Conservation (phyloP, 2,888 invertebrate genomes). For the Noctua comes region DNA sequence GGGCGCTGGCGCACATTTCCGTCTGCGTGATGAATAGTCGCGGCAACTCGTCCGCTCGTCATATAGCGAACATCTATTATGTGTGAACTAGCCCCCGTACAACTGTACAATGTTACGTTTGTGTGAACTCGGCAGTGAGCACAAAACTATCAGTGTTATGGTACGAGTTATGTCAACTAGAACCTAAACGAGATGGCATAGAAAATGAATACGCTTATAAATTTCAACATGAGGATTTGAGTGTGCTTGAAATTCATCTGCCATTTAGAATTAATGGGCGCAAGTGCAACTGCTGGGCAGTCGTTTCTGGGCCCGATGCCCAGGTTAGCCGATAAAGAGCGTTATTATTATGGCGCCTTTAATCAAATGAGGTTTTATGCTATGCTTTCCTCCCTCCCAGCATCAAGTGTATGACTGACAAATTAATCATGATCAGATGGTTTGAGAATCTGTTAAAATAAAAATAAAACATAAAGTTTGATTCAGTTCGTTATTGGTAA, state of each 20-base stretch:
- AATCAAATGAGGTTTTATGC: not conserved
- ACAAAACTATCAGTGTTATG: conserved; percentile 16
- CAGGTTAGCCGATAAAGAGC: not conserved
- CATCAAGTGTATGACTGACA: not conserved
- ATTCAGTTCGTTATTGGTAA: too few species aligned
- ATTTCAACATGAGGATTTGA: not conserved
- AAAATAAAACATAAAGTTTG: not conserved
- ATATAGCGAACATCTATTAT: conserved; percentile 62
- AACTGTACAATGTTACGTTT: conserved; percentile 23
- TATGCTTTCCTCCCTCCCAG: not conserved
- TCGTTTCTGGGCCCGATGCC: not conserved
- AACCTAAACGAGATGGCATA: not conserved
- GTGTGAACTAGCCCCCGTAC: conserved; percentile 43
- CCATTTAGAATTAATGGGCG: not conserved
- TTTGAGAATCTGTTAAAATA: not conserved
- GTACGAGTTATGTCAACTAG: conserved; percentile 3
- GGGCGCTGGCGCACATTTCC: conserved; percentile 68
- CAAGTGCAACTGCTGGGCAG: not conserved
- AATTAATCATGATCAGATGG: not conserved
- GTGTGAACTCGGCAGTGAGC: not conserved
- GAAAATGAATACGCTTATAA: not conserved
- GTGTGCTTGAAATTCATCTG: not conserved
- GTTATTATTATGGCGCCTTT: not conserved
- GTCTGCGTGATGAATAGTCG: conserved; percentile 70
- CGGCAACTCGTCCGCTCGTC: conserved; percentile 64